Evolutionary conservation across 2,113 vertebrate genomes (phyloP).

Genomic region (Microcebus ravelobensis): DNA sequence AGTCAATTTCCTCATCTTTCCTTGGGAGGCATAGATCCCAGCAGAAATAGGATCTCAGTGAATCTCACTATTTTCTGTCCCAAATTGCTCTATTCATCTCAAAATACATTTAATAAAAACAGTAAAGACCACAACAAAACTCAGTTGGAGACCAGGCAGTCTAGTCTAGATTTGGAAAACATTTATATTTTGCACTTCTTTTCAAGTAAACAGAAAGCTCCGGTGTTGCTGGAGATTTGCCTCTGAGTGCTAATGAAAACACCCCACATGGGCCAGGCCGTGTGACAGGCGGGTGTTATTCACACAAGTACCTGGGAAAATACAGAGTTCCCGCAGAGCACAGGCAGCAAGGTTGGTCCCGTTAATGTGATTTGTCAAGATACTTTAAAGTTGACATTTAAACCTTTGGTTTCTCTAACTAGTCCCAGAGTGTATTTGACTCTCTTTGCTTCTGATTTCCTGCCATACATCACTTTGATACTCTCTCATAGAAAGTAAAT

Average conservation of each 20-base stretch:
- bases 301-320: constrained; percentile 64
- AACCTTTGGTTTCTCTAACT: not conserved
- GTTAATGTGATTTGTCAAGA: not conserved
- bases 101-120: constrained; percentile 58
- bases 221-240: constrained; percentile 35
- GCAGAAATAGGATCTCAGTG: not conserved
- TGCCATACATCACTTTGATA: not conserved
- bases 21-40: not conserved
- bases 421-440: not conserved
- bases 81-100: not conserved
- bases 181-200: constrained; percentile 69
- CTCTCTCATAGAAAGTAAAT: not conserved
- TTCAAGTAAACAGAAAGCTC: constrained; percentile 71
- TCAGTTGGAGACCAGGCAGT: not conserved
- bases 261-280: constrained; percentile 45
- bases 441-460: not conserved
- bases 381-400: not conserved
- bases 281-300: constrained; percentile 58
- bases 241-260: constrained; percentile 71
- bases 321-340: not conserved
- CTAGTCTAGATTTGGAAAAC: constrained; percentile 71
- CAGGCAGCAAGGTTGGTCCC: not conserved
- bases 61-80: not conserved
- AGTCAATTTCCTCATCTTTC: not conserved
- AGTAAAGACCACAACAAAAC: not conserved